Evolutionary conservation across 2,888 invertebrate genomes (phyloP), one percentile per base, ranked within the genome.

Genomic region (Thecophora atra): DNA sequence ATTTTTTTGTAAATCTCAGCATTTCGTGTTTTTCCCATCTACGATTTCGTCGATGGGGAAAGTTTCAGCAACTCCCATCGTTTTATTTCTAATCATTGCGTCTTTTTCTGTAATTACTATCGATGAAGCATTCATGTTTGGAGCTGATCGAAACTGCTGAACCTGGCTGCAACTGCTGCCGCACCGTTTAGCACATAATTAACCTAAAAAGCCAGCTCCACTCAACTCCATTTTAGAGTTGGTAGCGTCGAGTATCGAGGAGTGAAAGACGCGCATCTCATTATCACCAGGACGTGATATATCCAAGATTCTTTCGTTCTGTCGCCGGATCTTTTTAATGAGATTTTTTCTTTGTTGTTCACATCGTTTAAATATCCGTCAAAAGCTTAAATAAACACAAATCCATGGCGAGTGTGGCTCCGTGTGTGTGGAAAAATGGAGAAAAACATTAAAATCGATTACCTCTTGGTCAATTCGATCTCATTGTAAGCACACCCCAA

Each of bases 131-230:
- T 8, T 2, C 37, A 37, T 6, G 1, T 37, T 37, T 37, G 37
- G 37, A 37, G 11, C 1, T 37, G 6, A 37, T 37, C 37, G 37
- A 37, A 37, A 37, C 6, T n/a, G n/a, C n/a, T n/a, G 37, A 8
- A 37, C 37, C 37, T 37, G 37, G 11, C 37, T 37, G 7, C 6
- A 2, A 37, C 37, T 54, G 19, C 21, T 11, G 19, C 24, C 76
- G 72, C 71, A 71, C 77, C 78, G 81, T 81, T 84, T 84, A 82
- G 81, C 83, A 83, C 83, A 80, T 83, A 82, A 83, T 84, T 84
- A 84, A 83, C 84, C 83, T 80, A 82, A 83, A 83, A 83, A 81
- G 81, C 81, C 81, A 81, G 82, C 81, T 83, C 79, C 81, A 80
- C 81, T 81, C 37, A 37, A 37, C 37, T 6, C 37, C 37, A 37